Base-by-base conservation (phyloP, 2,888 invertebrate species). In the Galeopsomyia nigrocyanea region DNA sequence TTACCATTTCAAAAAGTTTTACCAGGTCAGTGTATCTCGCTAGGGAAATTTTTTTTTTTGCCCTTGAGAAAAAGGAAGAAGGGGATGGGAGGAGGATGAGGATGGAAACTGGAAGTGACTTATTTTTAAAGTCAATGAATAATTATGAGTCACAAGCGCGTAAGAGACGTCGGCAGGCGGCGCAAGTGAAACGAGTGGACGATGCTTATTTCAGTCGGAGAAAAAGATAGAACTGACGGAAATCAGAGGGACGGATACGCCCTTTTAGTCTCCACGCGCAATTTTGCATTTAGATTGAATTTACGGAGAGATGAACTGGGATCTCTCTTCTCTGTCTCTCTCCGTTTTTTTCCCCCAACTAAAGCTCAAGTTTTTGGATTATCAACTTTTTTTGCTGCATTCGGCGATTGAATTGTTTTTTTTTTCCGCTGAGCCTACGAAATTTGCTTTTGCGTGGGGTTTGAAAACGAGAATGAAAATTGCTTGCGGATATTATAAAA, bases 91-190 rank as follows among this genome's bases (percentile, higher is more conserved):
- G 7, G 51, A n/a, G 16, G 2, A 47, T 1, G 26, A 26, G 26
- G 26, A 26, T 5, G 5, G 46, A 49, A 57, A 55, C 9, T 19
- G 2, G 16, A 13, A 14, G 19, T 26, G 46, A 53, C 46, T 61
- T 26, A 55, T 61, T 68, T 68, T 22, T 22, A 49, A 65, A 66
- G 71, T 66, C 66, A 62, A 71, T 66, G 66, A 71, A 71, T 71
- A 66, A 51, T 71, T 71, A 62, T 55, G 60, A 66, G 66, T 16
- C 10, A 19, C 17, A n/a, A 47, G 10, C 47, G 10, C 47, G 39
- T 39, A 39, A 47, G 46, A 26, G 46, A 26, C 56, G 2, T 9
- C 7, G 21, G 56, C 9, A 47, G 21, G 56, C 9, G 19, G 39
- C 39, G 39, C 26, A 39, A 39, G 39, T 39, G 39, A 39, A 39